These are phyloP conservation scores for Caenorhabditis doughertyi DNA, from an alignment of 2,888 invertebrate genomes.

Conservation along the genomic window DNA sequence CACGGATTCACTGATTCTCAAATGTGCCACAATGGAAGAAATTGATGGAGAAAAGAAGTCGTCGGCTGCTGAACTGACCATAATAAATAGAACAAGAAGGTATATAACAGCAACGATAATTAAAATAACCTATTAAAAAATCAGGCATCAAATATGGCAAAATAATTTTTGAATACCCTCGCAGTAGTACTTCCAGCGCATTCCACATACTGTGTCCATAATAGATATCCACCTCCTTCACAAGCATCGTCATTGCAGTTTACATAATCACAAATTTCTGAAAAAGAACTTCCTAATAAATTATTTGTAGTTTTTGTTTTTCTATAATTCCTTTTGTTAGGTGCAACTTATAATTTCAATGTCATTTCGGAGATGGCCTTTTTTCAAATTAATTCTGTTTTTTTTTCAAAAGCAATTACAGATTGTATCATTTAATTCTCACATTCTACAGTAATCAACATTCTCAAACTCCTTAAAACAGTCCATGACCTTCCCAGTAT, in stretches of 20 bases:
- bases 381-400: no score
- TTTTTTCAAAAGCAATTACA: no score
- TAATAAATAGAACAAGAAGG: conserved; percentile 72
- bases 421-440: no score
- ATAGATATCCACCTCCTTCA: conserved; percentile 78
- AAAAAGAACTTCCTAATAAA: no score
- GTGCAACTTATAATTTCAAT: no score
- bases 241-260: conserved; percentile 69
- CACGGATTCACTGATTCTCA: conserved; percentile 84
- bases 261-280: conserved; percentile 72
- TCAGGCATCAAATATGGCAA: not conserved
- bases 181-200: conserved; percentile 57
- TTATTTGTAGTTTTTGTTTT: not conserved
- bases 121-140: conserved; percentile 44
- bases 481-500: not conserved
- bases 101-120: conserved; percentile 69
- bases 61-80: conserved; percentile 77
- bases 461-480: no score
- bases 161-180: conserved; percentile 27
- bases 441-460: no score
- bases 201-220: conserved; percentile 72
- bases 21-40: conserved; percentile 84
- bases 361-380: no score
- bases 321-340: not conserved
- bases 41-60: conserved; percentile 83